Percentiles rank a stretch among this genome's conserved stretches.
Evolutionary conservation across 1,140 invertebrate genomes (phyloP).

Genomic region (Zelostemma sp.): DNA sequence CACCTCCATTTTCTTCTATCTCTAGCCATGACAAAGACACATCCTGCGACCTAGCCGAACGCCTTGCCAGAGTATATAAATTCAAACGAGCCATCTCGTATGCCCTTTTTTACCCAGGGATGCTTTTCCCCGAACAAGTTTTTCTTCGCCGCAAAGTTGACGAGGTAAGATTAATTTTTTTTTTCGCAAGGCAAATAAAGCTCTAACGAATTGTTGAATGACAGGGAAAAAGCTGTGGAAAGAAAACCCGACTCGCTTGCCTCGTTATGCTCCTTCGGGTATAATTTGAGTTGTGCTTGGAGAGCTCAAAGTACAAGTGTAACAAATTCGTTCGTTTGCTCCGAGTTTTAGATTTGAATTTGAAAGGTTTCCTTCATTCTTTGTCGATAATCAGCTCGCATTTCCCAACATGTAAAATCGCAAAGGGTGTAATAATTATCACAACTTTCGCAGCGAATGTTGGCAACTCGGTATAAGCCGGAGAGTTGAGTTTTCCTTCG

Average conservation of each 20-base stretch:
- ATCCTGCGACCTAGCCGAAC: slow-evolving; percentile 36
- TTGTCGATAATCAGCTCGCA: no score
- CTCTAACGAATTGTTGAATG: slow-evolving; percentile 39
- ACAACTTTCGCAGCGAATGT: slow-evolving; percentile 15
- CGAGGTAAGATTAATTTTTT: slow-evolving; percentile 45
- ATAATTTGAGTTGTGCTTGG: no score
- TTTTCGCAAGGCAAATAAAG: slow-evolving; percentile 30
- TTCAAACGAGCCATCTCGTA: slow-evolving; percentile 47
- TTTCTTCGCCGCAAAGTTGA: slow-evolving; percentile 38
- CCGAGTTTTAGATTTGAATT: no score
- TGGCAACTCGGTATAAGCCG: slow-evolving; percentile 36
- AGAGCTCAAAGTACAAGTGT: no score
- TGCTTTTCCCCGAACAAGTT: slow-evolving; percentile 35
- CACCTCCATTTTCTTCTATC: slow-evolving; percentile 45
- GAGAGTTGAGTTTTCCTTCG: slow-evolving; percentile 36
- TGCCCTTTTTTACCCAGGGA: slow-evolving; percentile 34
- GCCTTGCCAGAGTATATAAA: slow-evolving; percentile 47
- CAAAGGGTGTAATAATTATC: slow-evolving; percentile 28
- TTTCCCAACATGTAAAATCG: no score
- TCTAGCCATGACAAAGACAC: slow-evolving; percentile 46
- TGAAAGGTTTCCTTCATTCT: no score
- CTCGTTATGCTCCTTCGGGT: no score
- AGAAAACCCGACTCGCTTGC: no score
- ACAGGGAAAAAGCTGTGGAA: slow-evolving; percentile 33
- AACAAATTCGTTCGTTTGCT: no score